These are phyloP conservation scores for Celastrina argiolus DNA, from an alignment of 2,888 invertebrate species.

Conservation along the genomic window DNA sequence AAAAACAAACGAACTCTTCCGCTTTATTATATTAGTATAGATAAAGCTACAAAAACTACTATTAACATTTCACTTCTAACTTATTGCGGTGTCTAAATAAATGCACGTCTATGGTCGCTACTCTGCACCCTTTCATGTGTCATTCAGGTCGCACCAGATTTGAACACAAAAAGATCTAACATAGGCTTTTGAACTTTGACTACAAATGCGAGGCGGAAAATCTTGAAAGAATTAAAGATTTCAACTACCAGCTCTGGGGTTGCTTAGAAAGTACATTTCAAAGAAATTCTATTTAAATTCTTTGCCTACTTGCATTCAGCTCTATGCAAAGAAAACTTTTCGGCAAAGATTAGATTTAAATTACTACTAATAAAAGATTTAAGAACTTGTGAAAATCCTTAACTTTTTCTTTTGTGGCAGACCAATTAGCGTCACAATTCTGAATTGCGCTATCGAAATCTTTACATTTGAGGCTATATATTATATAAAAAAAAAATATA, in stretches of 20 bases:
- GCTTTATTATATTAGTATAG: no score
- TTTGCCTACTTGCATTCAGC: background rate
- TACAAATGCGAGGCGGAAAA: conserved; percentile 9
- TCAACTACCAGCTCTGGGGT: conserved; percentile 18
- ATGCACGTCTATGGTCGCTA: background rate
- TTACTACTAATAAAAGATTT: background rate
- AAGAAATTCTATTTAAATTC: background rate
- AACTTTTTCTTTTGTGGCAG: no score
- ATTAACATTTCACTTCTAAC: no score
- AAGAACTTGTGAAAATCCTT: background rate
- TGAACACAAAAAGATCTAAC: conserved; percentile 3
- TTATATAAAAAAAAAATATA: no score
- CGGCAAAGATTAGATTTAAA: background rate
- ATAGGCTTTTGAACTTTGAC: conserved; percentile 2
- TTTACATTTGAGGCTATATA: no score
- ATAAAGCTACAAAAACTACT: no score
- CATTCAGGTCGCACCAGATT: conserved; percentile 13
- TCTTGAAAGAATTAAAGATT: conserved; percentile 24
- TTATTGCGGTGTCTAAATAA: background rate
- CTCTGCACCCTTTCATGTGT: conserved; percentile 6
- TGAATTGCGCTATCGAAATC: no score
- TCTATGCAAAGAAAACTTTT: background rate
- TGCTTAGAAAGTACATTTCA: conserved; percentile 4
- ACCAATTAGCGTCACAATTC: no score
- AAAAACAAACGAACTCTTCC: no score